Evolutionary conservation across 2,113 vertebrate genomes (phyloP), one percentile per base, ranked within the genome.

Genomic region (Cettia cetti): DNA sequence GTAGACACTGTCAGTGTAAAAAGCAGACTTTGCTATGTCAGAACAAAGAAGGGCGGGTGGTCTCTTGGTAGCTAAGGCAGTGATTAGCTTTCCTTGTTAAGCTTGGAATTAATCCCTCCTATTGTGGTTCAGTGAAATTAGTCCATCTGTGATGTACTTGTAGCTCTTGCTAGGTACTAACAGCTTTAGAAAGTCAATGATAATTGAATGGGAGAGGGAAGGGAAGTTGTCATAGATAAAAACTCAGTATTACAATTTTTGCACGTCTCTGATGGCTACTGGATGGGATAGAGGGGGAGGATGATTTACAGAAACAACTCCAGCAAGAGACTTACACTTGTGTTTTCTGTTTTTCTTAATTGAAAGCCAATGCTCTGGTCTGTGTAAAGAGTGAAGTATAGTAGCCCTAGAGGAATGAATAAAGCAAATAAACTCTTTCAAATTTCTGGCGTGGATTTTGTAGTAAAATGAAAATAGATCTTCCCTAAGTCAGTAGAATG

Each of bases 391-490:
- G 44, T 40, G 37, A 85, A 92, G 71, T 31, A 13, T 23, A 78
- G 77, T 68, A 90, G 33, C 54, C 45, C 63, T 77, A 66, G 57
- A 91, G 64, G 24, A 95, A 91, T 74, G 42, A 57, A 77, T 90
- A 90, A 93, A 85, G 35, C 39, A 85, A 85, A 82, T 69, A 85
- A 87, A 80, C 21, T 61, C 37, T 47, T 82, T 45, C 13, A 39
- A 61, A 77, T 86, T 64, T 94, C 81, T 95, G 85, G 78, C 75
- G 54, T 72, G 33, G 13, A 15, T 94, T 92, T 93, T 93, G 26
- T 57, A 72, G 37, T 90, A 80, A 82, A 14, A 47, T 66, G 59
- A 90, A 94, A 86, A 94, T 37, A 87, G 63, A 88, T 92, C 40
- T 92, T 74, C 71, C 39, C 18, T 65, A 63, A 86, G n/a, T 45